Conservation (phyloP, 1,140 invertebrate genomes). For the Reticulitermes speratus region DNA sequence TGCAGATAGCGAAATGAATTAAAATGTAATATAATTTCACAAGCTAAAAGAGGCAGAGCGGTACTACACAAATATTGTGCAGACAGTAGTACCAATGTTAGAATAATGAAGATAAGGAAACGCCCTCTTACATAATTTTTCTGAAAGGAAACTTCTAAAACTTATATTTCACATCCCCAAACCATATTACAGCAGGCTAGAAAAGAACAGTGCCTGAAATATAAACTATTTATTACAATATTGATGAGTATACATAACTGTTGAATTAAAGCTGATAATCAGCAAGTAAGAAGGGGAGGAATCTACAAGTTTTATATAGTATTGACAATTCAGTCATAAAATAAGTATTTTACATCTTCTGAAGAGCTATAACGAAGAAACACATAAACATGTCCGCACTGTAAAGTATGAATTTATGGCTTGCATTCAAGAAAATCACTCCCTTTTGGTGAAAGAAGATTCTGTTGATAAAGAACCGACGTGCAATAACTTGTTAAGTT, state of each 20-base stretch:
- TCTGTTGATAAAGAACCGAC: not conserved
- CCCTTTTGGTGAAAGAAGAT: not conserved
- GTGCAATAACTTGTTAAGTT: not conserved
- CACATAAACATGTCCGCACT: not conserved
- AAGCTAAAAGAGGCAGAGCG: not conserved
- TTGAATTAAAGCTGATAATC: not conserved
- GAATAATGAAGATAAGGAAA: conserved; percentile 12
- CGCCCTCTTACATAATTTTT: not conserved
- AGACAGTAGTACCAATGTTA: not conserved
- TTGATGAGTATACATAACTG: not conserved
- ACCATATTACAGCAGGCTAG: not conserved
- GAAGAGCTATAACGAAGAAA: not conserved
- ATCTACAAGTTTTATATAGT: not conserved
- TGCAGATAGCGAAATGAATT: not conserved
- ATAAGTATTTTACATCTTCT: not conserved
- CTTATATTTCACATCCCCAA: not conserved
- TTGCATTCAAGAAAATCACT: not conserved
- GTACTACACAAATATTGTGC: not conserved
- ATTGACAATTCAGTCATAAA: not conserved
- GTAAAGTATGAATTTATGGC: not conserved
- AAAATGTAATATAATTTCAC: not conserved
- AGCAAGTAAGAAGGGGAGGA: not conserved
- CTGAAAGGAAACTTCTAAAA: not conserved
- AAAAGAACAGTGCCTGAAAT: not conserved
- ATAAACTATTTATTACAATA: not conserved